A percentile compares a stretch with the other conserved stretches of the same genome.
Conservation (phyloP, 2,797 vertebrate species). For the Anisognathus igniventris region DNA sequence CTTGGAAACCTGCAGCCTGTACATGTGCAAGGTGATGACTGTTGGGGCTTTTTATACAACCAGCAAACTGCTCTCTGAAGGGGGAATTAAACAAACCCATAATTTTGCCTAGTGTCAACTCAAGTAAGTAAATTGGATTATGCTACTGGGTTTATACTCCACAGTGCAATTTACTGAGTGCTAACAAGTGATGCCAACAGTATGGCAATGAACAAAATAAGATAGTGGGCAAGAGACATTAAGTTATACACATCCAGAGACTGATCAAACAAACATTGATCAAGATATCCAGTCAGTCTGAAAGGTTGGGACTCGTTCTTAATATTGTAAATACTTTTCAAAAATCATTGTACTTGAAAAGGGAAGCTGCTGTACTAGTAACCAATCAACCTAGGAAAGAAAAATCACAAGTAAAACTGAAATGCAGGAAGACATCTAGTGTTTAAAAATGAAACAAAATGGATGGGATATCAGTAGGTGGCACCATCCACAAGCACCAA, state of each 20-base stretch:
- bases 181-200: neutral
- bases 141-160: neutral
- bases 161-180: neutral
- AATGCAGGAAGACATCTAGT: fast-evolving
- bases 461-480: conserved; percentile 26
- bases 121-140: neutral
- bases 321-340: neutral
- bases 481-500: conserved; percentile 28
- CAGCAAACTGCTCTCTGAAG: neutral
- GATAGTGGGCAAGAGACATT: neutral
- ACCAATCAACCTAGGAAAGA: neutral
- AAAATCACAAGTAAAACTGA: neutral
- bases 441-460: neutral
- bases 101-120: neutral
- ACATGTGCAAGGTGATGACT: neutral
- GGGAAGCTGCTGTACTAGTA: neutral
- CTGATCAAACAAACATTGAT: neutral
- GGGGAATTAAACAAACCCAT: neutral
- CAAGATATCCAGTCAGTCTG: neutral
- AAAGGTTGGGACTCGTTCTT: neutral
- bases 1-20: neutral
- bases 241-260: neutral
- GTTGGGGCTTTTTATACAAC: neutral
- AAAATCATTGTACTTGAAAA: neutral
- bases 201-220: neutral